Evolutionary conservation across 2,113 vertebrate species (phyloP), one percentile per base, ranked within the genome.

Genomic region (Epinephelus lanceolatus): DNA sequence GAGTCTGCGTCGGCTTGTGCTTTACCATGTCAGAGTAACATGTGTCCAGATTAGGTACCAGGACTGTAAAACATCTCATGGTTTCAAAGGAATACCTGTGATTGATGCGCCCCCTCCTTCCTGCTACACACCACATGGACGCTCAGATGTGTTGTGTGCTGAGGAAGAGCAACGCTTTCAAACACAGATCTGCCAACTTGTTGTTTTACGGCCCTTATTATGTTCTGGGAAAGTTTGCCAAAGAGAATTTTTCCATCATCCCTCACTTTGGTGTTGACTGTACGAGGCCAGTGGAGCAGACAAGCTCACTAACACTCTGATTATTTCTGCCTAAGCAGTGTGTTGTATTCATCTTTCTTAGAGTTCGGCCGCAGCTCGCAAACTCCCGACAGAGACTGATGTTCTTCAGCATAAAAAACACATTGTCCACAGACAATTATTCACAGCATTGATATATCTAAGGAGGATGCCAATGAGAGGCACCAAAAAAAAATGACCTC

Each of bases 251-350:
- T 86, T 86, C 81, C 79, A 33, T 81, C 88, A 89, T 89, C 77
- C 27, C 76, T 87, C 81, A 89, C 60, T 63, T 65, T 45, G 51
- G 71, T 78, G 81, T 85, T 91, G 88, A 88, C 85, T 84, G 91
- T 90, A 93, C 84, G 87, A 91, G 93, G 92, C 88, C 91, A 93
- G 87, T 90, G 88, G 89, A 89, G 86, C 89, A 91, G 88, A 82
- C 71, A 33, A 30, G 80, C 80, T 66, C 8, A 18, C 79, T 76
- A 86, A 53, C 60, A 45, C 82, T 81, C 71, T 84, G 87, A 88
- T 89, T 88, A 88, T 89, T 85, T 85, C 84, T 55, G 62, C 76
- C 49, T 37, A 81, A 88, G 78, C 80, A 80, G 62, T 67, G 65
- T 61, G 75, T 89, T 85, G 49, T 78, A 80, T 87, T 89, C 87